Percentiles rank a stretch among this genome's conserved stretches.
Conservation (phyloP, 2,797 vertebrate genomes). For the Gambelia wislizenii region DNA sequence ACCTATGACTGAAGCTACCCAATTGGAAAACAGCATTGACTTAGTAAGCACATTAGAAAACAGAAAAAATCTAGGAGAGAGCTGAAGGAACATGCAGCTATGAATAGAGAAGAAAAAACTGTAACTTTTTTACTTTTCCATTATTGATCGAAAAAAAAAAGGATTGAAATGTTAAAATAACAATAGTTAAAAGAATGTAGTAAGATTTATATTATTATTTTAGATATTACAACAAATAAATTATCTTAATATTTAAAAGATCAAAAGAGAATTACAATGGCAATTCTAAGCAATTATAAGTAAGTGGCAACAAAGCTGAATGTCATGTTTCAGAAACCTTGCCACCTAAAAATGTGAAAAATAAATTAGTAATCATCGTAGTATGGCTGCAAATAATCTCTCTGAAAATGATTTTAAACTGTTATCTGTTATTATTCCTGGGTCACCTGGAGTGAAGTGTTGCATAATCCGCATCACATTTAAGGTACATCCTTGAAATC, state of each 20-base stretch:
- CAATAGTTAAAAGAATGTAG: too few species aligned
- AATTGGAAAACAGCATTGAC: neutral
- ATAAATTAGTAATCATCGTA: slow-evolving; percentile 3
- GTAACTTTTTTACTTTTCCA: too few species aligned
- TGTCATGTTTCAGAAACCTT: neutral
- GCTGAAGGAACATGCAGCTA: neutral
- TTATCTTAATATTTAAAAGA: neutral
- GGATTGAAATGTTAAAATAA: too few species aligned
- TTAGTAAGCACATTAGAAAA: neutral
- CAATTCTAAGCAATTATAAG: neutral
- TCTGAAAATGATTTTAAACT: neutral
- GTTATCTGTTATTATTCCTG: neutral
- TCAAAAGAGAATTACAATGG: neutral
- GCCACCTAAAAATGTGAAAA: too few species aligned
- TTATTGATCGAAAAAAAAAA: too few species aligned
- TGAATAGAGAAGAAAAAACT: neutral
- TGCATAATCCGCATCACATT: neutral
- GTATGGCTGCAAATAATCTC: neutral
- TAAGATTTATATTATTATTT: too few species aligned
- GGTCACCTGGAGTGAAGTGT: neutral
- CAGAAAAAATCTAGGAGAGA: neutral
- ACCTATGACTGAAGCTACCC: neutral
- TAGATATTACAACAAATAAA: too few species aligned
- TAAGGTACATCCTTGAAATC: neutral
- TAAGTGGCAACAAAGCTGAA: neutral